phyloP scores from a whole-genome alignment of 64 coral and sea anemone genomes.

The Porites lutea region DNA sequence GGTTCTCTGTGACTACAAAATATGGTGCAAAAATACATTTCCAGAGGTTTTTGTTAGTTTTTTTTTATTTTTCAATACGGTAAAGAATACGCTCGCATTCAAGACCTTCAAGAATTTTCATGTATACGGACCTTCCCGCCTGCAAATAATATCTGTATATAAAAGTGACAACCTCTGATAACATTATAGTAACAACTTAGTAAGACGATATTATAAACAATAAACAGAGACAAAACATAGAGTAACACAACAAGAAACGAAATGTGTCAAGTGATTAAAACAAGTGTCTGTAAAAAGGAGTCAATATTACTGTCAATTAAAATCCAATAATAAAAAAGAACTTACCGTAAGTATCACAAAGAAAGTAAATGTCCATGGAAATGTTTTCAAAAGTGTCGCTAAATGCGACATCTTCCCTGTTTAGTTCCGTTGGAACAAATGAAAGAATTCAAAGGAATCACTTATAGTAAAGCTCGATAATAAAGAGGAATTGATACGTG shows the following conservation, averaged over 20 bases:
- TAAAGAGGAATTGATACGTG: too few species aligned
- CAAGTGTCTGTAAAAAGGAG: neutral
- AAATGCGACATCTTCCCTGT: too few species aligned
- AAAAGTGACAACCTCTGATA: too few species aligned
- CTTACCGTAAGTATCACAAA: neutral
- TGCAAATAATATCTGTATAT: too few species aligned
- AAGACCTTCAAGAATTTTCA: too few species aligned
- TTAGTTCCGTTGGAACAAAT: neutral
- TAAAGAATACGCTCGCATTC: too few species aligned
- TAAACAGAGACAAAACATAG: neutral
- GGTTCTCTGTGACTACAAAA: too few species aligned
- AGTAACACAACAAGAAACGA: neutral
- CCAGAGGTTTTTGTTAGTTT: too few species aligned
- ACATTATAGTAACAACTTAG: neutral
- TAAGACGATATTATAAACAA: neutral
- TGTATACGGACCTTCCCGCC: too few species aligned
- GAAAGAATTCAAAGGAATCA: neutral
- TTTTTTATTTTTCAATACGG: too few species aligned
- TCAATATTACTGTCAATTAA: neutral
- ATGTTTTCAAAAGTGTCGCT: neutral
- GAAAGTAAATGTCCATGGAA: neutral
- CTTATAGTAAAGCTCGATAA: too few species aligned
- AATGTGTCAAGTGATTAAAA: neutral
- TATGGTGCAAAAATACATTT: too few species aligned
- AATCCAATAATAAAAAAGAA: neutral